A percentile compares a stretch with the other conserved stretches of the same genome.
These are phyloP conservation scores for Ochotona curzoniae DNA, from an alignment of 2,113 vertebrate species.

Conservation along the genomic window DNA sequence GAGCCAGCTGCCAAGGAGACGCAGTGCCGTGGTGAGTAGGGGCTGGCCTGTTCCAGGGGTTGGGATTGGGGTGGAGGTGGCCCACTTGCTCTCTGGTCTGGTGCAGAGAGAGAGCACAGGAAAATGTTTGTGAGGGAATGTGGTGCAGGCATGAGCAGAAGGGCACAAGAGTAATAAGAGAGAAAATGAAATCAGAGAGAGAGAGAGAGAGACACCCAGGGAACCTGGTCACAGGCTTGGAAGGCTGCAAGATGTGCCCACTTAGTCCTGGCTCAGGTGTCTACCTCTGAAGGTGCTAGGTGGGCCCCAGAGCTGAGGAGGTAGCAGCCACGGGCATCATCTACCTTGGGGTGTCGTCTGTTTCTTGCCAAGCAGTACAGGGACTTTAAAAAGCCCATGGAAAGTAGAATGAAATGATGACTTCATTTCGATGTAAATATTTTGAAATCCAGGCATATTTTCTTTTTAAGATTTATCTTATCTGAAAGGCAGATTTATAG, in stretches of 20 bases:
- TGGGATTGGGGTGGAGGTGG: no score
- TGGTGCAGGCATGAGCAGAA: background rate
- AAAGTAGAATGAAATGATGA: no score
- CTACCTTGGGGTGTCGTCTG: background rate
- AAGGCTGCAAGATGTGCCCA: background rate
- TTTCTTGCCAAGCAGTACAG: background rate
- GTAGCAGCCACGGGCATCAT: background rate
- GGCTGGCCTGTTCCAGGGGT: background rate
- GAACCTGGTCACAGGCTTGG: background rate
- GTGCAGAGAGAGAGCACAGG: background rate
- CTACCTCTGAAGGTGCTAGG: background rate
- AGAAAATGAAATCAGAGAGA: background rate
- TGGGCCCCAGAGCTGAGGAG: background rate
- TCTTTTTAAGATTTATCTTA: no score
- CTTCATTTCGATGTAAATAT: no score
- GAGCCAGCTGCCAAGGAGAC: constrained; percentile 94
- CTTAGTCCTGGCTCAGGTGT: background rate
- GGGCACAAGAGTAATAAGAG: background rate
- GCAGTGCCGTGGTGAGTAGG: constrained; percentile 93
- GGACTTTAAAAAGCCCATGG: no score
- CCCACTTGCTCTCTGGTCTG: no score
- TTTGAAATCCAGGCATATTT: no score
- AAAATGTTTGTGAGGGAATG: no score
- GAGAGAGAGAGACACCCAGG: background rate
- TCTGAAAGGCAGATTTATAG: no score